Percentiles rank a stretch among this genome's conserved stretches.
phyloP scores from a whole-genome alignment of 2,113 vertebrate genomes.

The Oxygymnocypris stewartii region DNA sequence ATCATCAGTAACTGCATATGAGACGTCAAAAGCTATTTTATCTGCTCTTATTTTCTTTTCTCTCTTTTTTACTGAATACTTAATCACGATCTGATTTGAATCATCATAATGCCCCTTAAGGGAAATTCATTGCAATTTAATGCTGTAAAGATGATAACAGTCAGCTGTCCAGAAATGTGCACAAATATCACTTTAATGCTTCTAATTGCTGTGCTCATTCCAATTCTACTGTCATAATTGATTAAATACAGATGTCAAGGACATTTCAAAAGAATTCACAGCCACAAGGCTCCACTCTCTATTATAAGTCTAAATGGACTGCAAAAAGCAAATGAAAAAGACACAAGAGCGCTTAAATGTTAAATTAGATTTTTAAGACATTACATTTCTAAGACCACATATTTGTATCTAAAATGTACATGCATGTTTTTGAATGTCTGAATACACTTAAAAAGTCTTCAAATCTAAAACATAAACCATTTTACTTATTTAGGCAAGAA shows the following conservation, averaged over 20 bases:
- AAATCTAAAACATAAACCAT: background rate
- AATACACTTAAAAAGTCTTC: background rate
- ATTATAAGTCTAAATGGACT: background rate
- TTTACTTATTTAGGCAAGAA: background rate
- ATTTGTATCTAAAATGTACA: background rate
- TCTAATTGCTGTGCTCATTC: constrained; percentile 68
- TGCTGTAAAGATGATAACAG: constrained; percentile 19
- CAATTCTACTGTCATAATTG: constrained; percentile 70
- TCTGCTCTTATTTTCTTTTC: background rate
- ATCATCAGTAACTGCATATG: background rate
- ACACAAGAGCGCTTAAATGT: background rate
- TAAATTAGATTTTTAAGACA: background rate
- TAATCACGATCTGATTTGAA: constrained; percentile 27
- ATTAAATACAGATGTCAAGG: constrained; percentile 73
- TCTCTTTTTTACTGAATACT: background rate
- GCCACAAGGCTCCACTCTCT: background rate
- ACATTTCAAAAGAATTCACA: constrained; percentile 60
- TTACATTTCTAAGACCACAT: background rate
- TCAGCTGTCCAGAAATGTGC: constrained; percentile 17
- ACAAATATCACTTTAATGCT: constrained; percentile 56
- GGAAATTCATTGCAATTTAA: constrained; percentile 20
- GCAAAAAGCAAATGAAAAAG: background rate
- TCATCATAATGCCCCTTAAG: constrained; percentile 24
- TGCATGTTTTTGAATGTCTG: background rate
- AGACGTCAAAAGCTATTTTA: background rate